These are phyloP conservation scores for Pelmatolapia mariae DNA, from an alignment of 2,113 vertebrate genomes.

Conservation along the genomic window DNA sequence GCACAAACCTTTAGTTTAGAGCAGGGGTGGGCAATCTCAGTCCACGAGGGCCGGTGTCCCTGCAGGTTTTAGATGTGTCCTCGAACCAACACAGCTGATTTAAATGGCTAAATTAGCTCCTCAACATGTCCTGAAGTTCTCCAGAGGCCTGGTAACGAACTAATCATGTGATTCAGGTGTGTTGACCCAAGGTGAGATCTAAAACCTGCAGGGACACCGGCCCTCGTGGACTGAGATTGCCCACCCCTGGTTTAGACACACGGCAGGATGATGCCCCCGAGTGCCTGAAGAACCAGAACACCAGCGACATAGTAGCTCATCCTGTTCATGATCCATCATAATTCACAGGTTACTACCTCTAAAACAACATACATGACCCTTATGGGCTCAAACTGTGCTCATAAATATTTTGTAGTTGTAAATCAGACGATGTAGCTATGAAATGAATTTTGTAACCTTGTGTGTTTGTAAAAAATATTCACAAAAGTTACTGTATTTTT, in stretches of 20 bases:
- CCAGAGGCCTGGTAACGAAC: no score
- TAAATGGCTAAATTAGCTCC: no score
- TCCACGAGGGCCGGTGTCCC: no score
- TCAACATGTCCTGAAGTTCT: no score
- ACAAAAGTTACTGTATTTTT: not conserved
- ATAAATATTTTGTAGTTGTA: not conserved
- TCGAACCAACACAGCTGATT: no score
- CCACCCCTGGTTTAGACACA: not conserved
- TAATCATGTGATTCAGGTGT: no score
- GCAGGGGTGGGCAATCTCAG: no score
- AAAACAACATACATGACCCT: not conserved
- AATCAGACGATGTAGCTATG: not conserved
- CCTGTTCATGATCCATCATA: not conserved
- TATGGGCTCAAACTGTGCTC: not conserved
- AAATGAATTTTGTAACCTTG: not conserved
- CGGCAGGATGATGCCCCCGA: not conserved
- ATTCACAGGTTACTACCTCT: not conserved
- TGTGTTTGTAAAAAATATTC: not conserved
- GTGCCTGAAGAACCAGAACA: not conserved
- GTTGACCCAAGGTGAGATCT: no score
- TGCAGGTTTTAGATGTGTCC: no score
- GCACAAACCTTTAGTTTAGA: no score
- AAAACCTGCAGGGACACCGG: no score
- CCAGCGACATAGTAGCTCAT: not conserved
- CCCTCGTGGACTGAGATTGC: no score